Conservation (phyloP, 2,113 vertebrate species). For the Artemisiospiza belli region DNA sequence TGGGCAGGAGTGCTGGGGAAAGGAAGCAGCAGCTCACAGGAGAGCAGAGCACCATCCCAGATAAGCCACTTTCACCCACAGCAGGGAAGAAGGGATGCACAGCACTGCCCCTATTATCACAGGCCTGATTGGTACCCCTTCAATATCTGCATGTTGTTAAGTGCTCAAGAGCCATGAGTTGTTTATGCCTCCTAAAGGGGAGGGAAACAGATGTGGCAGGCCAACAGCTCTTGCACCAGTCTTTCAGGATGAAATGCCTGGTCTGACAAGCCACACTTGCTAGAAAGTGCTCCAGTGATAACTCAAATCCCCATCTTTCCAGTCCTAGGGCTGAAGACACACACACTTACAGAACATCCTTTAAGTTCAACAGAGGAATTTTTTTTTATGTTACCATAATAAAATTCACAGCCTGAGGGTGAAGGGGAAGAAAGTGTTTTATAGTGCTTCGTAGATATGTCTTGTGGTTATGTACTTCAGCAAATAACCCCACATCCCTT, state of each 20-base stretch:
- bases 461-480: not conserved
- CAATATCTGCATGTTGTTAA: not conserved
- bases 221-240: not conserved
- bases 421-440: not conserved
- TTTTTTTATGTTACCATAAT: not conserved
- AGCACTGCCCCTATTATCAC: not conserved
- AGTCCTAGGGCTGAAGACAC: not conserved
- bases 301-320: not conserved
- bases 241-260: not conserved
- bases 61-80: not conserved
- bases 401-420: not conserved
- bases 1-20: not conserved
- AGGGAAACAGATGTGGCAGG: not conserved
- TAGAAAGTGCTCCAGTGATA: not conserved
- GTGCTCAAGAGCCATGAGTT: rapidly evolving
- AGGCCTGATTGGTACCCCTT: not conserved
- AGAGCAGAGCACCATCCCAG: not conserved
- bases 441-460: not conserved
- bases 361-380: not conserved
- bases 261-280: not conserved
- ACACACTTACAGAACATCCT: not conserved
- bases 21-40: not conserved
- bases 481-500: not conserved
- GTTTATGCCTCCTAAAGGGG: not conserved
- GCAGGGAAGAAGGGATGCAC: not conserved